Evolutionary conservation across 1,140 invertebrate genomes (phyloP).

Genomic region (Drosophila aff.): DNA sequence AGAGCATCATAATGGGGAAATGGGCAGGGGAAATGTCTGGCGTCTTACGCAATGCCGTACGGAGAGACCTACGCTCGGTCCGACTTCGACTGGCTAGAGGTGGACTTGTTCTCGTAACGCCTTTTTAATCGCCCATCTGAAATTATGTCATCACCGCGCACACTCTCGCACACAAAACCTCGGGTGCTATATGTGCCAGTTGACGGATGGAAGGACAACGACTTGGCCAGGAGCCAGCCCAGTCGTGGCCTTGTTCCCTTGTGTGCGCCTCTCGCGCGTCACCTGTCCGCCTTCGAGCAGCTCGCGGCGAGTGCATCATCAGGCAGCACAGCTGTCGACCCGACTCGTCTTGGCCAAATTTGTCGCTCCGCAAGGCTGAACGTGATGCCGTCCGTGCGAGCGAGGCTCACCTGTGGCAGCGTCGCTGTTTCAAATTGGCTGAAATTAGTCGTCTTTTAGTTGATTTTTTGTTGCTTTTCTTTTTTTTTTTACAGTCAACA

Average conservation of each 20-base stretch:
- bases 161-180: neutral
- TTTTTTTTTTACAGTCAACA: slow-evolving; percentile 39
- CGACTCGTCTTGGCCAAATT: slow-evolving; percentile 77
- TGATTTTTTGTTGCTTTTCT: slow-evolving; percentile 16
- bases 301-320: slow-evolving; percentile 52
- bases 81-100: slow-evolving; percentile 4
- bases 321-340: slow-evolving; percentile 46
- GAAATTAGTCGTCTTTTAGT: slow-evolving; percentile 64
- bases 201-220: slow-evolving; percentile 25
- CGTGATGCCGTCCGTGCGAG: slow-evolving; percentile 24
- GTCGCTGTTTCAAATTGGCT: slow-evolving; percentile 39
- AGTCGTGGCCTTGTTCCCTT: slow-evolving; percentile 6
- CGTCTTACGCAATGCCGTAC: slow-evolving; percentile 34
- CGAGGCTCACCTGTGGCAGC: slow-evolving; percentile 44
- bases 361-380: slow-evolving; percentile 72
- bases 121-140: slow-evolving; percentile 54
- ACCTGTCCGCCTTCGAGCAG: slow-evolving; percentile 57
- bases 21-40: slow-evolving; percentile 21
- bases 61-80: slow-evolving; percentile 24
- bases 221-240: slow-evolving; percentile 31
- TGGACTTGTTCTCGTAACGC: slow-evolving; percentile 59
- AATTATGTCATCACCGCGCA: slow-evolving; percentile 58
- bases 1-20: slow-evolving; percentile 37
- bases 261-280: slow-evolving; percentile 40
- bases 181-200: slow-evolving; percentile 4